These are phyloP conservation scores for Todiramphus chloris DNA, from an alignment of 2,113 vertebrate species.

Conservation along the genomic window DNA sequence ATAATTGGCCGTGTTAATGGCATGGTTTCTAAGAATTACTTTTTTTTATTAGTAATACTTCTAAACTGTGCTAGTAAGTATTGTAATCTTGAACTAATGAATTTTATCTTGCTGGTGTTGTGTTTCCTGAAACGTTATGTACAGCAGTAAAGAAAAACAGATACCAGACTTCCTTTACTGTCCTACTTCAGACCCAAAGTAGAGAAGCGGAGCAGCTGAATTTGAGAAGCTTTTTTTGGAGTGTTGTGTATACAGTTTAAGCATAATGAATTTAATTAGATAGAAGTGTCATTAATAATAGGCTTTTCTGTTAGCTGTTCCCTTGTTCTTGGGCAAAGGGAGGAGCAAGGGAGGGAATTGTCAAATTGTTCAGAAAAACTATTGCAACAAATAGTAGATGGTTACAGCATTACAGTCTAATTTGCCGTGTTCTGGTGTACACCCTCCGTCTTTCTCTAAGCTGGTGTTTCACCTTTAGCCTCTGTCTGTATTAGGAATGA, in stretches of 20 bases:
- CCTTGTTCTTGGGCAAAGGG: background rate
- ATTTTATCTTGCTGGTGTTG: background rate
- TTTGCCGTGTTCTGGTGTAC: background rate
- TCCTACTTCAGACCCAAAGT: conserved; percentile 36
- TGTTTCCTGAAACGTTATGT: background rate
- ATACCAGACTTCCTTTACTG: background rate
- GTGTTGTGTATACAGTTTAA: background rate
- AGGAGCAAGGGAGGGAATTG: background rate
- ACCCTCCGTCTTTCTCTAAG: background rate
- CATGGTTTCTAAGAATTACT: background rate
- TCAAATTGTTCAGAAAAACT: background rate
- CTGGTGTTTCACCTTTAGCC: background rate
- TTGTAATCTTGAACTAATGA: background rate
- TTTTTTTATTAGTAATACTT: background rate
- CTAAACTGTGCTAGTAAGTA: background rate
- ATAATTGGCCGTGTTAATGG: background rate
- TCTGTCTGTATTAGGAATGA: background rate
- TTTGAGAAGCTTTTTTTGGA: conserved; percentile 65
- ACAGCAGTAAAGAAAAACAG: background rate
- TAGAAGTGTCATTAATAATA: background rate
- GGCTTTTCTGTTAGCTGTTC: background rate
- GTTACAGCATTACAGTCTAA: background rate
- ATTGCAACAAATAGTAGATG: background rate
- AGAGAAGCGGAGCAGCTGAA: conserved; percentile 70
- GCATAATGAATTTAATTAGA: background rate